phyloP scores from a whole-genome alignment of 2,888 invertebrate genomes.

The Zaprionus lineosus region DNA sequence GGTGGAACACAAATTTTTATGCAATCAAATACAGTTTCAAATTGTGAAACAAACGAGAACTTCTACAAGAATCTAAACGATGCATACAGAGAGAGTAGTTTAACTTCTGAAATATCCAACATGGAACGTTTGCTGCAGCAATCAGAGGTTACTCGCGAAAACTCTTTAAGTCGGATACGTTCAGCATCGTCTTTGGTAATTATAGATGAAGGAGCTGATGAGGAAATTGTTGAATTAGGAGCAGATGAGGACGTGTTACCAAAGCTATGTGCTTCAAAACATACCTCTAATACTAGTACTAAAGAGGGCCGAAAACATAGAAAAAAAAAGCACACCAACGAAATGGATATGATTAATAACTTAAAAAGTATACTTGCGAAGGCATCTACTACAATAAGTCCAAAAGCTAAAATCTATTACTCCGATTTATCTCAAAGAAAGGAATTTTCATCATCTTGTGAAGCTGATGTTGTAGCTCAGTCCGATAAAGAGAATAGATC shows the following conservation, averaged over 20 bases:
- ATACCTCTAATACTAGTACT: too few relatives aligned
- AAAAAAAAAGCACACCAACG: constrained; percentile 81
- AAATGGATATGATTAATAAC: constrained; percentile 82
- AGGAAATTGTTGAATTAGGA: constrained; percentile 81
- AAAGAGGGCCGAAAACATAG: constrained; percentile 74
- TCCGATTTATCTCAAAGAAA: too few relatives aligned
- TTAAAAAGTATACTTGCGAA: constrained; percentile 76
- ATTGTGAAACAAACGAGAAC: constrained; percentile 91
- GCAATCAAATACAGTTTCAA: constrained; percentile 19
- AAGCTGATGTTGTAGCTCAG: too few relatives aligned
- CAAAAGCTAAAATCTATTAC: neutral
- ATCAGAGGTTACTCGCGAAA: constrained; percentile 52
- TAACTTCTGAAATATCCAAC: constrained; percentile 65
- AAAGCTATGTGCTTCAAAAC: too few relatives aligned
- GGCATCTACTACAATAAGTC: constrained; percentile 11
- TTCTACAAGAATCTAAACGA: constrained; percentile 94
- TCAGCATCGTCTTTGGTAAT: constrained; percentile 88
- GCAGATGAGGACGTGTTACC: too few relatives aligned
- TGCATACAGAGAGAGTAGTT: constrained; percentile 90
- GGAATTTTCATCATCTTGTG: too few relatives aligned
- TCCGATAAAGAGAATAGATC: constrained; percentile 17
- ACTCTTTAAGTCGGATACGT: constrained; percentile 72
- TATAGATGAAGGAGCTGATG: constrained; percentile 94
- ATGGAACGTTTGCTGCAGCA: constrained; percentile 66
- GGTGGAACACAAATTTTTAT: constrained; percentile 61